phyloP scores from a whole-genome alignment of 2,113 vertebrate genomes.

The Megaptera novaeangliae region DNA sequence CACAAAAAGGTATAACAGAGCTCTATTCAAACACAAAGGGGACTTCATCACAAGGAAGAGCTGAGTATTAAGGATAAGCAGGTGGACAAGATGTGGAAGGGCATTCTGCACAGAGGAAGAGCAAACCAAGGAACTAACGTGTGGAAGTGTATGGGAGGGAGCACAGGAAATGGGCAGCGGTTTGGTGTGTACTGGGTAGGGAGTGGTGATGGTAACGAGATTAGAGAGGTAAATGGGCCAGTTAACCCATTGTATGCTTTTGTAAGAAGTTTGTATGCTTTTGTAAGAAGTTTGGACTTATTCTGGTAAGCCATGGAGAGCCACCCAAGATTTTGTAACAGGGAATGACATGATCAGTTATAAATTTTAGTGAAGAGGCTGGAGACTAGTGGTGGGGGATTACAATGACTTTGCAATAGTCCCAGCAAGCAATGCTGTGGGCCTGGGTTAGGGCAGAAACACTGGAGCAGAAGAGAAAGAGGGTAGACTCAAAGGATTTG shows the following conservation, averaged over 20 bases:
- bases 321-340: background rate
- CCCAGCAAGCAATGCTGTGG: background rate
- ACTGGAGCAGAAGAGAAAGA: background rate
- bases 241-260: background rate
- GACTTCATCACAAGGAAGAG: background rate
- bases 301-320: background rate
- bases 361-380: background rate
- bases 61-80: background rate
- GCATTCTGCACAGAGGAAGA: background rate
- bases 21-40: background rate
- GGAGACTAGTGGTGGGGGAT: background rate
- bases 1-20: background rate
- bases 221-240: background rate
- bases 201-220: background rate
- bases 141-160: background rate
- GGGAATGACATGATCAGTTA: background rate
- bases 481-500: background rate
- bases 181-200: background rate
- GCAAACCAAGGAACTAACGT: background rate
- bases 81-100: background rate
- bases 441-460: background rate
- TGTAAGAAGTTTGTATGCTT: background rate
- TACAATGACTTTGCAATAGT: background rate
- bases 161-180: background rate
- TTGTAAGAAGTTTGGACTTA: background rate